phyloP scores from a whole-genome alignment of 2,888 invertebrate species.

The Crepidodera aurea region DNA sequence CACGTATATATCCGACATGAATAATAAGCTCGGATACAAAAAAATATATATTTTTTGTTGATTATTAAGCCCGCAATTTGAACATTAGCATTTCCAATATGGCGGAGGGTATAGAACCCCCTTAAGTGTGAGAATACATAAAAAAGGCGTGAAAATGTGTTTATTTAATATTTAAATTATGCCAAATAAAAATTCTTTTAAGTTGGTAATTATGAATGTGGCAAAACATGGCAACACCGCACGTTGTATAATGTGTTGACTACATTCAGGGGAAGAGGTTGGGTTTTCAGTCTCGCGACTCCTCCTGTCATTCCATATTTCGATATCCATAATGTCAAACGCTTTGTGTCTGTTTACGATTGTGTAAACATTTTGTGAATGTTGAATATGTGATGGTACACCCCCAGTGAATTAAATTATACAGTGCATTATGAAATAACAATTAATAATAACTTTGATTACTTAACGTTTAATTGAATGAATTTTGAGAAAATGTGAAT shows the following conservation, averaged over 20 bases:
- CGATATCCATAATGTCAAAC: conserved; percentile 8
- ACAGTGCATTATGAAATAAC: background rate
- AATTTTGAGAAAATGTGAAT: conserved; percentile 27
- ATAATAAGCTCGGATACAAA: no score
- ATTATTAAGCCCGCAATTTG: no score
- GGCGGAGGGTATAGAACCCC: no score
- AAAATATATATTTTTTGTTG: no score
- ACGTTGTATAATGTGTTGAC: conserved; percentile 9
- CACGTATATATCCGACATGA: no score
- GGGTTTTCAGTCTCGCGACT: background rate
- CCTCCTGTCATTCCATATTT: conserved; percentile 1
- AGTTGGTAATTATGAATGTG: no score
- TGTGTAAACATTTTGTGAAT: conserved; percentile 23
- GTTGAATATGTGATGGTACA: background rate
- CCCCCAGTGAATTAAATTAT: background rate
- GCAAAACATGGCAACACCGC: background rate
- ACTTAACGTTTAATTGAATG: background rate
- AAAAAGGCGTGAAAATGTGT: no score
- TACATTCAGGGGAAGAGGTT: conserved; percentile 1
- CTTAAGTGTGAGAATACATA: no score
- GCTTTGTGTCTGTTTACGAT: conserved; percentile 30
- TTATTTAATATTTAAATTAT: no score
- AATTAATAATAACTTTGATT: background rate
- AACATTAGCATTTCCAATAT: no score
- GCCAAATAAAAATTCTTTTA: no score